Evolutionary conservation across 92 coral and sea anemone species (phyloP), one percentile per base, ranked within the genome.

Genomic region (Porites rus): DNA sequence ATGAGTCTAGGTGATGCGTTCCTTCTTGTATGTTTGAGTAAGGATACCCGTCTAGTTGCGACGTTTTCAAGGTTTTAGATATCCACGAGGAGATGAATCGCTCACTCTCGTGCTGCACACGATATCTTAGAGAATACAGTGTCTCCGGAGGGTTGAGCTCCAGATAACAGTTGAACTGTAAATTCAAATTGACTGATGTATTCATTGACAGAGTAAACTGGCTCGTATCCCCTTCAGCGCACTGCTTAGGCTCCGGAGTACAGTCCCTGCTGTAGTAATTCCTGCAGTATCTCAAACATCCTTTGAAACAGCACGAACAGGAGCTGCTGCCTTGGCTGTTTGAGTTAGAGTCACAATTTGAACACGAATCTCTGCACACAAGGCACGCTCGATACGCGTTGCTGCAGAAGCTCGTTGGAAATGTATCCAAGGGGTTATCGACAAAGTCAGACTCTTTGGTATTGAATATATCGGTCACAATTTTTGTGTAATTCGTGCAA

Each of bases 271-370:
- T 24, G 90, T 94, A 94, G 72, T 86, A 89, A 14, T 51, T 7
- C 31, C 61, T 68, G 74, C 97, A 94, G 17, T 61, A 18, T 38
- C 19, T 10, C 4, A 94, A 69, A 76, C 97, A 92, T 53, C 84
- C 84, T 84, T 80, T 91, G 60, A 76, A 94, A 63, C 97, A 94
- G 70, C 97, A 94, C 61, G 97, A 92, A 51, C 97, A 92, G 21
- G 85, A 61, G 14, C 58, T 67, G 16, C 28, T 25, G 18, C 65
- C 80, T 25, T 16, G 81, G 28, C 65, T 56, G 6, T 80, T 74
- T 64, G 87, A 82, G 24, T 4, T 38, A 38, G 58, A 51, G 22
- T 51, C 78, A 46, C 97, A 94, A 43, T 51, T 63, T 17, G 74
- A 70, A 63, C 95, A 92, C 7, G 14, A 85, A 19, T 78, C 78